Evolutionary conservation across 2,797 vertebrate genomes (phyloP), one percentile per base, ranked within the genome.

Genomic region (Lithobates sylvaticus): DNA sequence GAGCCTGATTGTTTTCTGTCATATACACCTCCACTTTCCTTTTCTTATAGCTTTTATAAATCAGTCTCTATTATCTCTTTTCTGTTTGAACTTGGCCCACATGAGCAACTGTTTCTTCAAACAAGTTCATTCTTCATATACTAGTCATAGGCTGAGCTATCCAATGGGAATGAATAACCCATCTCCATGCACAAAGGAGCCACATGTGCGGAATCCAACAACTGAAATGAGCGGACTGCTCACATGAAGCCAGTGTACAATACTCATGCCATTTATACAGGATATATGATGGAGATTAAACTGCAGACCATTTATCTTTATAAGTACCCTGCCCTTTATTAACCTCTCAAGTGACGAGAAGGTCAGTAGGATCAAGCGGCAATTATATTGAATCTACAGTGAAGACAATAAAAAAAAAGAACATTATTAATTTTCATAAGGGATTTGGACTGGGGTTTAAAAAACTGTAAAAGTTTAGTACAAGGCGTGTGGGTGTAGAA

Each of bases 301-400:
- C 36, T 61, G n/a, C 54, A 50, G 10, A 32, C n/a, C 58, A 74
- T 78, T 78, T 75, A 80, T 78, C 78, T 82, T 71, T 73, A 76
- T 82, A 26, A 75, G 65, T 44, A 68, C 16, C 9, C 26, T 70
- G 78, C 32, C 74, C 34, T 69, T 86, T 15, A 81, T 86, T 86
- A 70, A 81, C 78, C 72, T 71, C 42, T 29, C 23, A 27, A 81
- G 44, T 73, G 39, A 86, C 34, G 64, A 13, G 29, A 65, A 83
- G 79, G 65, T 83, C 85, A 78, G 8, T 34, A 18, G 74, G 85
- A 77, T 86, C 74, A 86, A 86, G 47, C 26, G 23, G 15, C 70
- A 34, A 50, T 80, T 80, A 74, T 58, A 54, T 36, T 34, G 15
- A 32, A 26, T 67, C 18, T 58, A 23, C 54, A 32, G n/a, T 15